Evolutionary conservation across 2,888 invertebrate species (phyloP).

Genomic region (Odiellus spinosus): DNA sequence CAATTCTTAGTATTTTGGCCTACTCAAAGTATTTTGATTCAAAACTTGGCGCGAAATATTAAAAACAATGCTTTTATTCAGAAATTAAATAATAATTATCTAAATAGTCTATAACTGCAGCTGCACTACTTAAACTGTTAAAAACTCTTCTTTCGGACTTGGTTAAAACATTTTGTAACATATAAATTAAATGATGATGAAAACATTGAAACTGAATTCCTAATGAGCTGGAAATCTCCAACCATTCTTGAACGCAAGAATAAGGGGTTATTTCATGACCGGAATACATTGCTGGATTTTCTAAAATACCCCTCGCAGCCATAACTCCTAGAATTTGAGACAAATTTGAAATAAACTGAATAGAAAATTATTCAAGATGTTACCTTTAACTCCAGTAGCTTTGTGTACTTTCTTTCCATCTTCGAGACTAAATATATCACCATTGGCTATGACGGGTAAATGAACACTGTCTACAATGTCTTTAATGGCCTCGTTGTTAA

Average conservation of each 20-base stretch:
- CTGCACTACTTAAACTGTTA: conserved; percentile 52
- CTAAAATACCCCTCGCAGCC: conserved; percentile 75
- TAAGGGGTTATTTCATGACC: conserved; percentile 40
- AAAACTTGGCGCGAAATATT: too few species aligned
- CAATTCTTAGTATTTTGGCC: too few species aligned
- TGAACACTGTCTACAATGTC: conserved; percentile 50
- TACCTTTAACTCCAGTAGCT: conserved; percentile 49
- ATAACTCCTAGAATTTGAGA: conserved; percentile 48
- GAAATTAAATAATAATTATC: not conserved
- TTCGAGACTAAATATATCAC: conserved; percentile 58
- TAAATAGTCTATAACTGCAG: conserved; percentile 53
- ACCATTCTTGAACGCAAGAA: conserved; percentile 35
- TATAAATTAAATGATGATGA: conserved; percentile 91
- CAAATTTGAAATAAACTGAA: too few species aligned
- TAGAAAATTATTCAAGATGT: too few species aligned
- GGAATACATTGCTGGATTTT: conserved; percentile 77
- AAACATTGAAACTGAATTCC: conserved; percentile 66
- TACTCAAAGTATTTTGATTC: too few species aligned
- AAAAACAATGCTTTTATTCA: not conserved
- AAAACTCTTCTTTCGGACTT: conserved; percentile 57
- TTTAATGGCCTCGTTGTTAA: conserved; percentile 50
- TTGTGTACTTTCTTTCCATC: conserved; percentile 51
- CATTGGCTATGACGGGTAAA: conserved; percentile 82
- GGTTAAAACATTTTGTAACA: conserved; percentile 68
- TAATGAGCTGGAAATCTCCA: conserved; percentile 38